Evolutionary conservation across 2,888 invertebrate species (phyloP), one percentile per base, ranked within the genome.

Genomic region (Torymus auratus): DNA sequence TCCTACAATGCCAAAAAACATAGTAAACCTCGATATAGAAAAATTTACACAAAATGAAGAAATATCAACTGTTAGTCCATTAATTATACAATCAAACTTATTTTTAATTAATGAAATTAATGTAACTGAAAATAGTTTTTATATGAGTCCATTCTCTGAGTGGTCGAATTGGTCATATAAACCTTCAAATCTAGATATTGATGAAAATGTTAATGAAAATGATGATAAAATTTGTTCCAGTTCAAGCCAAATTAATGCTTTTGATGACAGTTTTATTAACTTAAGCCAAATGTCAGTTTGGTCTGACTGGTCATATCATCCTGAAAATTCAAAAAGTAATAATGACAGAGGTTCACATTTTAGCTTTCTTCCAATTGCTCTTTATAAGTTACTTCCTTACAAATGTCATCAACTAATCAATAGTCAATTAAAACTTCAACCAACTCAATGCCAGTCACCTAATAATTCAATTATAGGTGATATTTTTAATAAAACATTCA

Each of bases 281-380:
- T 73, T 79, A 0, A 83, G 81, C 56, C 83, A 84, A 67, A 76
- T 83, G 62, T 87, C 88, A 15, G 84, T 87, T 55, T 89, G 89
- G 89, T 89, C 89, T 15, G 83, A 88, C 50, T 89, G 89, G 89
- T 84, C 79, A 4, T 85, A 85, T 73, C n/a, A 82, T 11, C 74
- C 81, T 15, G 14, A 70, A 23, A 68, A 56, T 50, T 52, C 20
- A 56, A 75, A 73, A 14, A 17, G 15, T 17, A 67, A 78, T 10
- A n/a, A 79, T 23, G 14, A n/a, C 15, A 53, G 13, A 65, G 55
- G 75, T 41, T 60, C 41, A 3, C 60, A 12, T 61, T 74, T 58
- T 28, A 78, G 58, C 64, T 77, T 58, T 58, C 28, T 72, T 12
- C 76, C 80, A 15, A 61, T 80, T 58, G 61, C 76, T 15, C 68